Evolutionary conservation across 1,140 invertebrate species (phyloP).

Genomic region (Cotesia vestalis): DNA sequence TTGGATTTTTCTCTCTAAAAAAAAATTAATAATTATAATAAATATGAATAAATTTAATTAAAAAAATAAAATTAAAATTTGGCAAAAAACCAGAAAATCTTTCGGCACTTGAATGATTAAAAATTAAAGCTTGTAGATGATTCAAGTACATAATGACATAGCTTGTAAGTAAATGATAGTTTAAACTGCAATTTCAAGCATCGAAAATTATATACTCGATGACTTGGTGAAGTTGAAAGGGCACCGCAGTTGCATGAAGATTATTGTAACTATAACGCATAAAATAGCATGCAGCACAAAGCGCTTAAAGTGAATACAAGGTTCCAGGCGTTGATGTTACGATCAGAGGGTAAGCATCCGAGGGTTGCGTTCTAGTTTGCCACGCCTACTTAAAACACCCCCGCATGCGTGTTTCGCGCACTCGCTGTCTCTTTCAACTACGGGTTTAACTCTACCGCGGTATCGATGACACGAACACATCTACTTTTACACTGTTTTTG

Average conservation of each 20-base stretch:
- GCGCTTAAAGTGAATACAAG: neutral
- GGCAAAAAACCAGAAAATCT: too few species aligned
- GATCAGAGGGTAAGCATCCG: slow-evolving; percentile 25
- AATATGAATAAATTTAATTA: too few species aligned
- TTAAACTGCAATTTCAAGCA: too few species aligned
- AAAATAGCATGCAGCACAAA: neutral
- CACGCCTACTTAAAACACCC: slow-evolving; percentile 33
- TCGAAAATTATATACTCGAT: too few species aligned
- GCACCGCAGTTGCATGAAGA: too few species aligned
- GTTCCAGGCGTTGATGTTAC: slow-evolving; percentile 10
- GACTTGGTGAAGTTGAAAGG: neutral
- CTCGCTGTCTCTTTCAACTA: neutral
- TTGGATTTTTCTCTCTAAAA: too few species aligned
- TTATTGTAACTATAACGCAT: neutral
- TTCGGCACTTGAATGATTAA: too few species aligned
- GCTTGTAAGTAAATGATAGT: too few species aligned
- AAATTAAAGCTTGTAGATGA: too few species aligned
- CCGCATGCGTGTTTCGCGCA: slow-evolving; percentile 28
- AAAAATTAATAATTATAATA: too few species aligned
- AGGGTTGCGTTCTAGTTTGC: slow-evolving; percentile 27
- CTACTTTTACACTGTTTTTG: neutral
- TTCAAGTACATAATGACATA: too few species aligned
- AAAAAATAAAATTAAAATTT: too few species aligned
- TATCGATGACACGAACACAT: slow-evolving; percentile 15
- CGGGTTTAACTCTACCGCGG: neutral